These are phyloP conservation scores for Baryphthengus martii DNA, from an alignment of 2,113 vertebrate species.

Conservation along the genomic window DNA sequence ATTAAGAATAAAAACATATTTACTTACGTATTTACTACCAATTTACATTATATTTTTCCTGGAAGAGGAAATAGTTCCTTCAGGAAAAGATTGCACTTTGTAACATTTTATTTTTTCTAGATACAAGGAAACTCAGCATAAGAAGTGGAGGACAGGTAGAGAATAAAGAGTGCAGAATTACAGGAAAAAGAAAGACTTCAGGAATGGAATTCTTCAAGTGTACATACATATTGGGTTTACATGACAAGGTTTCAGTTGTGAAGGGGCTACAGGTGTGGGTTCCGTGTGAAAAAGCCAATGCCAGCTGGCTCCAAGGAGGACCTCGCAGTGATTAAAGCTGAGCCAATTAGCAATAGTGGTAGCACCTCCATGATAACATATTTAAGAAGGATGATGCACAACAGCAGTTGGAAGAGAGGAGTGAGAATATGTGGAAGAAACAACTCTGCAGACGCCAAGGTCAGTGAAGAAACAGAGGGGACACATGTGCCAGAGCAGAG, in stretches of 20 bases:
- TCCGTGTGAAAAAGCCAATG: neutral
- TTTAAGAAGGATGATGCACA: neutral
- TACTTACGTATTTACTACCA: neutral
- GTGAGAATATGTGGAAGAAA: neutral
- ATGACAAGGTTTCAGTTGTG: neutral
- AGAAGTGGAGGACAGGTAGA: neutral
- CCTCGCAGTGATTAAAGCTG: neutral
- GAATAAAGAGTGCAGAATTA: neutral
- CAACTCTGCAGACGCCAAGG: neutral
- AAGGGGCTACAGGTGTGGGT: neutral
- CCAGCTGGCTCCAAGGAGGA: neutral
- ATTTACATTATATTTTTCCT: neutral
- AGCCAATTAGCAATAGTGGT: neutral
- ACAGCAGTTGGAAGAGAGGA: neutral
- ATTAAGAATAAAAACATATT: neutral
- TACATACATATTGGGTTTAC: neutral
- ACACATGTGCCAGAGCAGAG: neutral
- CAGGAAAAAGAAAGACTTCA: neutral
- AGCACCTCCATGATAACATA: neutral
- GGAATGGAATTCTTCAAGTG: neutral
- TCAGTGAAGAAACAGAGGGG: neutral
- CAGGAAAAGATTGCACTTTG: neutral
- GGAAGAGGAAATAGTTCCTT: neutral
- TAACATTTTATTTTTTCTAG: neutral
- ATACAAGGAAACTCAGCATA: neutral